Conservation (phyloP, 2,797 vertebrate species). For the Buceros bicornis region DNA sequence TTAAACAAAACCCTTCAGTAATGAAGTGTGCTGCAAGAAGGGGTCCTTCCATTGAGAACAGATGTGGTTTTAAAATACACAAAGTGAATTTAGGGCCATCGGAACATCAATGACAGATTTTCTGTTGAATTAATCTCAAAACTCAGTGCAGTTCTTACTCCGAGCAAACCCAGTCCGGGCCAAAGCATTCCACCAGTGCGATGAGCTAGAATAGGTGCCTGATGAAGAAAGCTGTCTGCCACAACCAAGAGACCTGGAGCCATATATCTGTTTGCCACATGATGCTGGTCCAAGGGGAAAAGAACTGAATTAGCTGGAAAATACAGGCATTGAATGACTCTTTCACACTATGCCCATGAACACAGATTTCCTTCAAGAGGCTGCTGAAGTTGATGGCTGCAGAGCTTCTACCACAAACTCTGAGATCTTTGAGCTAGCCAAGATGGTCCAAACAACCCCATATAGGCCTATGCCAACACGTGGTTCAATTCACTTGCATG, state of each 20-base stretch:
- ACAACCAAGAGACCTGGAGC: neutral
- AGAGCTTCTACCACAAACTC: neutral
- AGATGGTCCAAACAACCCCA: neutral
- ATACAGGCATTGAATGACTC: neutral
- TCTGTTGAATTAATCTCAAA: neutral
- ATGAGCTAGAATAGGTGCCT: neutral
- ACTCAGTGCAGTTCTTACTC: neutral
- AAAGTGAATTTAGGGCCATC: neutral
- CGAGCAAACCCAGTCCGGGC: neutral
- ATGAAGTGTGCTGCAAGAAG: neutral
- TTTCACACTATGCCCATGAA: neutral
- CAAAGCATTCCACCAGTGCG: neutral
- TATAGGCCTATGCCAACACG: neutral
- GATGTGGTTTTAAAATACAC: neutral
- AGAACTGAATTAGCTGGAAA: neutral
- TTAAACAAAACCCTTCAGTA: neutral
- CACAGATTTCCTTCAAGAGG: neutral
- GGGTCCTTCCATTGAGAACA: neutral
- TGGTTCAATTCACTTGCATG: neutral
- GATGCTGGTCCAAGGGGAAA: neutral
- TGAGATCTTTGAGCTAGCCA: neutral
- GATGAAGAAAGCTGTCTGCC: neutral
- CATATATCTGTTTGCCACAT: rapidly evolving
- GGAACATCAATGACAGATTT: neutral
- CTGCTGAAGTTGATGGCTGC: neutral